Evolutionary conservation across 1,140 invertebrate genomes (phyloP).

Genomic region (Papilio machaon): DNA sequence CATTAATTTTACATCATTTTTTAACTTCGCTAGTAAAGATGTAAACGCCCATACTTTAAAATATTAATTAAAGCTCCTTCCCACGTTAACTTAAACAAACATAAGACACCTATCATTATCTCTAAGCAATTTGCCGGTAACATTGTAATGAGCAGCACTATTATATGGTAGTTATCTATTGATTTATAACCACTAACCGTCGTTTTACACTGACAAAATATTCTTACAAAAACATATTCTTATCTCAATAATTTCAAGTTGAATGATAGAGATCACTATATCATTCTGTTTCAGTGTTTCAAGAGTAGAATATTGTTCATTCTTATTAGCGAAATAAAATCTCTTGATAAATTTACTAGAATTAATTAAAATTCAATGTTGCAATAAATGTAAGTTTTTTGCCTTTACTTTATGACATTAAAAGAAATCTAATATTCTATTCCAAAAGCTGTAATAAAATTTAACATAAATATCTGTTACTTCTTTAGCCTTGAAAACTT

Average conservation of each 20-base stretch:
- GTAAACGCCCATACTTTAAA: slow-evolving; percentile 2
- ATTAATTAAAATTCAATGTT: no score
- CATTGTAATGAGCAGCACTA: slow-evolving; percentile 24
- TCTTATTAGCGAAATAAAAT: no score
- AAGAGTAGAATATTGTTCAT: no score
- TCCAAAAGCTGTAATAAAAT: not conserved
- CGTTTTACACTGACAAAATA: not conserved
- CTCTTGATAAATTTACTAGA: no score
- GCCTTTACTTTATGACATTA: no score
- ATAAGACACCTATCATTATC: slow-evolving; percentile 6
- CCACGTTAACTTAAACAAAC: not conserved
- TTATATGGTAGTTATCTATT: not conserved
- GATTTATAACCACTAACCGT: slow-evolving; percentile 12
- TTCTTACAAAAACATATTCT: not conserved
- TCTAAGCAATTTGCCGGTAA: slow-evolving; percentile 23
- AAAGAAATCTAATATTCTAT: no score
- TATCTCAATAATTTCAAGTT: not conserved
- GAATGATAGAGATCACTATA: not conserved
- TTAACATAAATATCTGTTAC: not conserved
- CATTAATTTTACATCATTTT: not conserved
- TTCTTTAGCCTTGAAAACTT: slow-evolving; percentile 2
- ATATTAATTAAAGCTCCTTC: slow-evolving; percentile 1
- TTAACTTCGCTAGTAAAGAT: not conserved
- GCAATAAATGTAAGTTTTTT: no score
- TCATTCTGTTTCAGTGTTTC: not conserved